A percentile compares a stretch with the other conserved stretches of the same genome.
phyloP scores from a whole-genome alignment of 1,140 invertebrate species.

The Cyphomyrmex costatus region DNA sequence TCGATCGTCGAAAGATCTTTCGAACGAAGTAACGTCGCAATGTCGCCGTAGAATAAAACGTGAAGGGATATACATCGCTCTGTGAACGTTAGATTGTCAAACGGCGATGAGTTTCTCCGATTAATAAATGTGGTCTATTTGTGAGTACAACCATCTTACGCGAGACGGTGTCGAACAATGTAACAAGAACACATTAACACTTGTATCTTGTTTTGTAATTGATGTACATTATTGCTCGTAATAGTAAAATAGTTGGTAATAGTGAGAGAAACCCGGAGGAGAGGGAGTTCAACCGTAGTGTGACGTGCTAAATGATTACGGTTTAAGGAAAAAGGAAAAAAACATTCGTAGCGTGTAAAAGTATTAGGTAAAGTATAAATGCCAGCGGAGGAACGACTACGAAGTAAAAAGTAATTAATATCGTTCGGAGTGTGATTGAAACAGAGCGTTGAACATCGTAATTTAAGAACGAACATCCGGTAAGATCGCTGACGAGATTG shows the following conservation, averaged over 20 bases:
- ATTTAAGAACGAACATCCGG: slow-evolving; percentile 61
- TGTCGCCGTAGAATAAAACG: not conserved
- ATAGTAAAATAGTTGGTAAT: slow-evolving; percentile 75
- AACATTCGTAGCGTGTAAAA: slow-evolving; percentile 80
- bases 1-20: slow-evolving; percentile 17
- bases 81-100: slow-evolving; percentile 27
- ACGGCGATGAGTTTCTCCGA: slow-evolving; percentile 36
- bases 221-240: slow-evolving; percentile 83
- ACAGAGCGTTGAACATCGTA: slow-evolving; percentile 38
- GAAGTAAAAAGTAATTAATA: slow-evolving; percentile 63
- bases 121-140: slow-evolving; percentile 66
- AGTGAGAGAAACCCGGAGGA: slow-evolving; percentile 45
- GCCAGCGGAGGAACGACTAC: slow-evolving; percentile 64
- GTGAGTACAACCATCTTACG: slow-evolving; percentile 68
- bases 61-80: not conserved
- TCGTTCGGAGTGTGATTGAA: slow-evolving; percentile 67
- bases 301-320: slow-evolving; percentile 73
- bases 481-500: slow-evolving; percentile 71
- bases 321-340: slow-evolving; percentile 65
- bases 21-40: slow-evolving; percentile 1
- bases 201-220: slow-evolving; percentile 81
- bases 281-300: slow-evolving; percentile 72
- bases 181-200: slow-evolving; percentile 62
- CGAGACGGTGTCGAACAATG: slow-evolving; percentile 62
- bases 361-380: slow-evolving; percentile 78